These are phyloP conservation scores for Tromatobia lineatoria DNA, from an alignment of 2,888 invertebrate genomes.

Conservation along the genomic window DNA sequence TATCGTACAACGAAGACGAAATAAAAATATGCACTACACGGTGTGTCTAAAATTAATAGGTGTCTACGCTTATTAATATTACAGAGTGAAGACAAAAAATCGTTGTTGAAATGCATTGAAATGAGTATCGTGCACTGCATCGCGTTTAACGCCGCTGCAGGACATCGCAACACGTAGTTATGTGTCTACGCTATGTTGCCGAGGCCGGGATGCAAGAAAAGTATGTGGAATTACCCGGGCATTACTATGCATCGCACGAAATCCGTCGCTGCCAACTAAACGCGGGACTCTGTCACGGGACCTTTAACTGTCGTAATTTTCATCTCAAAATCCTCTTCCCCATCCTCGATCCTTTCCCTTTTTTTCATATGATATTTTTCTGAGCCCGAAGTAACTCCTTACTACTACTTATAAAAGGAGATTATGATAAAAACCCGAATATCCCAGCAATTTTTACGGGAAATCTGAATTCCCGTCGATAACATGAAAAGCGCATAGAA, in stretches of 20 bases:
- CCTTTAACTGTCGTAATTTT: background rate
- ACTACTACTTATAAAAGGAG: too few relatives aligned
- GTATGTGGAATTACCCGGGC: conserved; percentile 24
- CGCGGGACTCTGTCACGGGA: background rate
- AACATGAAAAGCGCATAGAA: too few relatives aligned
- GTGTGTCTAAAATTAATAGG: background rate
- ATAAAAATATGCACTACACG: background rate
- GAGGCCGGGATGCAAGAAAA: conserved; percentile 24
- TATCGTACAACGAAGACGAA: background rate
- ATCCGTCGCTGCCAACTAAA: conserved; percentile 10
- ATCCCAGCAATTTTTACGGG: too few relatives aligned
- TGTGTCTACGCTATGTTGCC: conserved; percentile 5
- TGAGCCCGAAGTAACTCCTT: too few relatives aligned
- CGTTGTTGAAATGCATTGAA: conserved; percentile 1
- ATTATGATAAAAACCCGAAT: too few relatives aligned
- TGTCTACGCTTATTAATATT: conserved; percentile 1
- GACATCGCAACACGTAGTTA: conserved; percentile 7
- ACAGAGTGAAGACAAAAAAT: background rate
- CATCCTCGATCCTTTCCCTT: background rate
- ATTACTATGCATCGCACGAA: conserved; percentile 38
- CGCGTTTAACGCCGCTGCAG: conserved; percentile 20
- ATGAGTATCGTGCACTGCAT: conserved; percentile 11
- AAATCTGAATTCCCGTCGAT: too few relatives aligned
- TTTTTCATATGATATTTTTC: background rate
- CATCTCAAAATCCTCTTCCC: conserved; percentile 13